Conservation (phyloP, 1,140 invertebrate genomes). For the Ylistrum balloti region DNA sequence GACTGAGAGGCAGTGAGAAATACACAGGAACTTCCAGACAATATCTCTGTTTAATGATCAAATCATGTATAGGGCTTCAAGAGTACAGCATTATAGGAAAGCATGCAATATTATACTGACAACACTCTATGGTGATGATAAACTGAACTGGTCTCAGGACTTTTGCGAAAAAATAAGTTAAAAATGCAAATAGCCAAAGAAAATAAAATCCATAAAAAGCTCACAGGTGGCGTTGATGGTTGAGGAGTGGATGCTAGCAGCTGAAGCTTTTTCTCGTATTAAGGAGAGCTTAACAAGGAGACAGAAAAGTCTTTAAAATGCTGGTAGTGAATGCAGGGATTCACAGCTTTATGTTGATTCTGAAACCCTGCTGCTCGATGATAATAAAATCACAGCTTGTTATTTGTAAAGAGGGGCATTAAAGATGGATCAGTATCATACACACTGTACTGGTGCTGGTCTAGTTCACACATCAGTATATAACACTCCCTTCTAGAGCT, state of each 20-base stretch:
- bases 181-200: too few relatives aligned
- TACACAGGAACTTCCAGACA: too few relatives aligned
- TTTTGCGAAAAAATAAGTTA: too few relatives aligned
- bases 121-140: background rate
- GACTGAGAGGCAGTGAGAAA: too few relatives aligned
- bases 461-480: too few relatives aligned
- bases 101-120: background rate
- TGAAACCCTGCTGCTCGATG: background rate
- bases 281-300: background rate
- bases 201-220: background rate
- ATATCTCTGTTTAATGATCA: too few relatives aligned
- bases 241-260: background rate
- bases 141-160: too few relatives aligned
- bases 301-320: background rate
- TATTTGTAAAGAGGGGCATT: background rate
- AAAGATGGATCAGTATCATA: background rate
- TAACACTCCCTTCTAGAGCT: too few relatives aligned
- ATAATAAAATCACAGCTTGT: background rate
- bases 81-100: too few relatives aligned
- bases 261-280: background rate
- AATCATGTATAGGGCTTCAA: too few relatives aligned
- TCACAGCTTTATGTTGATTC: constrained; percentile 9
- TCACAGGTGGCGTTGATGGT: too few relatives aligned
- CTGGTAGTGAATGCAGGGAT: background rate
- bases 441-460: background rate